Percentiles rank a stretch among this genome's conserved stretches.
Evolutionary conservation across 2,113 vertebrate genomes (phyloP).

Genomic region (Recurvirostra avosetta): DNA sequence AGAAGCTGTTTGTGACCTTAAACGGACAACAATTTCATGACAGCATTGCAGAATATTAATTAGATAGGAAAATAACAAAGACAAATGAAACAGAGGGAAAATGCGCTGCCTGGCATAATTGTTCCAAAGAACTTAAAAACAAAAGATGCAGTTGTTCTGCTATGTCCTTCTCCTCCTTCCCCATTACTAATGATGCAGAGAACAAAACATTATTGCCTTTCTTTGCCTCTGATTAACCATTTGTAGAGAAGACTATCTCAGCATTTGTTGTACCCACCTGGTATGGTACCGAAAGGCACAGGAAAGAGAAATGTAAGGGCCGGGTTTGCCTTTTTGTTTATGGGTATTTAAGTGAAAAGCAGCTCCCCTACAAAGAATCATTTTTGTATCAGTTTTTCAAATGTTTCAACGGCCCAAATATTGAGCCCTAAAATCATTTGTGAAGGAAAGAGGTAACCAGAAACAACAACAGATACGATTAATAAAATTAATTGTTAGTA

Average conservation of each 20-base stretch:
- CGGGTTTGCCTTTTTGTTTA: background rate
- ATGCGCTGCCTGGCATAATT: slow-evolving; percentile 59
- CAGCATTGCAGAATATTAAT: slow-evolving; percentile 58
- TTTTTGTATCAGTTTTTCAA: background rate
- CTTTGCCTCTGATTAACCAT: slow-evolving; percentile 19
- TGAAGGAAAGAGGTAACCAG: background rate
- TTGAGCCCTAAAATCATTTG: background rate
- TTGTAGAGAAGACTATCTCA: background rate
- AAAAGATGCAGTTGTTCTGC: slow-evolving; percentile 61
- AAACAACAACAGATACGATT: background rate
- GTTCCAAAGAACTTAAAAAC: slow-evolving; percentile 51
- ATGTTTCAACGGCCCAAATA: background rate
- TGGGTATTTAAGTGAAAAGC: background rate
- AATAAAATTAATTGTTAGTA: background rate
- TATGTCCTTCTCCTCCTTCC: slow-evolving; percentile 33
- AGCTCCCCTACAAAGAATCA: background rate
- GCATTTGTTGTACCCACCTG: background rate
- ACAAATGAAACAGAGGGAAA: slow-evolving; percentile 53
- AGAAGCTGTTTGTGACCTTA: slow-evolving; percentile 69
- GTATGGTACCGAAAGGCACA: background rate
- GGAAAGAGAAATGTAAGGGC: background rate
- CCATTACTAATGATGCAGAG: slow-evolving; percentile 2
- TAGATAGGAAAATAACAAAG: slow-evolving; percentile 64
- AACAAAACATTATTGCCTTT: slow-evolving; percentile 32
- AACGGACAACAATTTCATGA: slow-evolving; percentile 60